Evolutionary conservation across 2,113 vertebrate species (phyloP), one percentile per base, ranked within the genome.

Genomic region (Macrotus californicus): DNA sequence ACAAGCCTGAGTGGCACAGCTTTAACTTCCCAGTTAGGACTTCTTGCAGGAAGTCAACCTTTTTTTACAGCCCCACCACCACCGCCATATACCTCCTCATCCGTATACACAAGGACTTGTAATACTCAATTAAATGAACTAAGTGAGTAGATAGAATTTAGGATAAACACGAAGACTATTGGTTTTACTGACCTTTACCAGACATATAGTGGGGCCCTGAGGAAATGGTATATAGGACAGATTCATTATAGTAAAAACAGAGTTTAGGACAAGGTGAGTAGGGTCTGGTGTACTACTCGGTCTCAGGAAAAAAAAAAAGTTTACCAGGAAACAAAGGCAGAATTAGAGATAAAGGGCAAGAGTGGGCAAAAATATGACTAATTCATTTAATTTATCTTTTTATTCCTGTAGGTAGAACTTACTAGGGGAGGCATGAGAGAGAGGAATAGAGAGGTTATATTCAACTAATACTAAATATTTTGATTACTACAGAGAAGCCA

Each of bases 341-440:
- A 73, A 93, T 48, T 22, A 61, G 43, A 69, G 21, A 46, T 2
- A 52, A 81, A 56, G 21, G 39, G 31, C 7, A 46, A 59, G n/a
- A 56, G 16, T 0, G 26, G 34, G 36, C 16, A 39, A 31, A 73
- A 56, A 50, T 48, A 54, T 36, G 41, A 83, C 41, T 21, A 3
- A 12, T 41, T 72, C 3, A 29, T 43, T 69, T 36, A 36, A 39
- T 85, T 67, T n/a, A 2, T 64, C 48, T 70, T 80, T 73, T 80
- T 52, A 56, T 41, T 39, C 34, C 6, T 21, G 4, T 13, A 69
- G 41, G 16, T 73, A 14, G 21, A 87, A 24, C 19, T 91, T 88
- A 36, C 16, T 24, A 15, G 10, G 24, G 11, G 6, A 46, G 1
- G 19, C 1, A 6, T 39, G 5, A 15, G 22, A 69, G 0, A 1